Conservation (phyloP, 2,113 vertebrate species). For the Oceanites oceanicus region DNA sequence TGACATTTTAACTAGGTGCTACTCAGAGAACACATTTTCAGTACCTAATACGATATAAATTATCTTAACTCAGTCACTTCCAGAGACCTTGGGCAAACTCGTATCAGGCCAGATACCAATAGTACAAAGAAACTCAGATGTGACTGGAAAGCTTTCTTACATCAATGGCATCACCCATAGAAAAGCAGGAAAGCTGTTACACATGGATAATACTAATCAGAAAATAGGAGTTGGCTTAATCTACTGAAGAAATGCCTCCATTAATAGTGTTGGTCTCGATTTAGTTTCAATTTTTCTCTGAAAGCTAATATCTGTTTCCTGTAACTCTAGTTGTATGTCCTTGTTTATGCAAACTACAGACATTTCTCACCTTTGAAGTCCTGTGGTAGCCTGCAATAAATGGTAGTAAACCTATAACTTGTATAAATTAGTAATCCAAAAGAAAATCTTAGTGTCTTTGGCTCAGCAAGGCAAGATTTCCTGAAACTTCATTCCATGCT, state of each 20-base stretch:
- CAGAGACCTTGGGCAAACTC: background rate
- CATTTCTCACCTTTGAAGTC: background rate
- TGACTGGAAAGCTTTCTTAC: background rate
- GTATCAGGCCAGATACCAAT: background rate
- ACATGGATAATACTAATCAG: background rate
- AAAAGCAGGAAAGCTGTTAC: background rate
- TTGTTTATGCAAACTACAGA: background rate
- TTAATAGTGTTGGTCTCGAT: background rate
- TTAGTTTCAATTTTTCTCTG: background rate
- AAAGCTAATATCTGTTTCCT: background rate
- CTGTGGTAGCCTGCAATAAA: background rate
- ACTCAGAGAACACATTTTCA: background rate
- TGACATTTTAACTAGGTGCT: constrained; percentile 7
- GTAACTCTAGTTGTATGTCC: background rate
- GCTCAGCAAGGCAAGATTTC: background rate
- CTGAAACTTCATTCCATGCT: background rate
- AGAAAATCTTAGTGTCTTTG: background rate
- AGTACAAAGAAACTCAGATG: background rate
- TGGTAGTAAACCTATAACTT: background rate
- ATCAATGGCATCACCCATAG: background rate
- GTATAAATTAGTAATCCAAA: background rate
- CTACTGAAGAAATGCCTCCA: background rate
- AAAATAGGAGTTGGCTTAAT: background rate
- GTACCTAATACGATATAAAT: background rate
- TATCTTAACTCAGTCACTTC: background rate